Conservation (phyloP, 2,113 vertebrate species). For the Piprites chloris region DNA sequence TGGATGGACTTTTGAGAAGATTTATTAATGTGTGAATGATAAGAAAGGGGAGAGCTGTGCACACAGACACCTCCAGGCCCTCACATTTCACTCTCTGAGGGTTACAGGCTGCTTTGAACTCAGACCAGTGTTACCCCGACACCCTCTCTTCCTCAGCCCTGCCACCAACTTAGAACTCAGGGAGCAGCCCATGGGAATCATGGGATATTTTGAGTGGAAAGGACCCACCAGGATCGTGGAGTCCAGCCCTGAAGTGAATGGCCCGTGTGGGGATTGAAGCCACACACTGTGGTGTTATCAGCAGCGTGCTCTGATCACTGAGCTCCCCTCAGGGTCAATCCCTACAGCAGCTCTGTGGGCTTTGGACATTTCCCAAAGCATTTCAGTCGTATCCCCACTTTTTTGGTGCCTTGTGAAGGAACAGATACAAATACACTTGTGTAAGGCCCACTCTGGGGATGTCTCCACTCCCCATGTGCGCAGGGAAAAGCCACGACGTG, state of each 20-base stretch:
- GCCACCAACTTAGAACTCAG: rapidly evolving
- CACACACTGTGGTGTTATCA: not conserved
- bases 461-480: rapidly evolving
- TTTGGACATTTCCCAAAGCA: not conserved
- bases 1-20: not conserved
- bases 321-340: not conserved
- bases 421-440: not conserved
- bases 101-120: not conserved
- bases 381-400: too few species aligned
- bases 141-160: not conserved
- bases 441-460: not conserved
- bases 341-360: not conserved
- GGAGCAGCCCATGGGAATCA: not conserved
- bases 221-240: not conserved
- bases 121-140: too few species aligned
- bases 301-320: not conserved
- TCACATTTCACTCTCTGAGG: not conserved
- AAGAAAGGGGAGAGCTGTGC: not conserved
- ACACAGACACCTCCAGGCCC: not conserved
- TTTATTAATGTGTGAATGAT: not conserved
- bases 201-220: not conserved
- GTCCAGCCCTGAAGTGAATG: not conserved
- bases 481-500: not conserved
- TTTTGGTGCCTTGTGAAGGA: not conserved
- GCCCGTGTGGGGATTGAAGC: not conserved